Evolutionary conservation across 2,797 vertebrate species (phyloP).

Genomic region (Arnoldichthys spilopterus): DNA sequence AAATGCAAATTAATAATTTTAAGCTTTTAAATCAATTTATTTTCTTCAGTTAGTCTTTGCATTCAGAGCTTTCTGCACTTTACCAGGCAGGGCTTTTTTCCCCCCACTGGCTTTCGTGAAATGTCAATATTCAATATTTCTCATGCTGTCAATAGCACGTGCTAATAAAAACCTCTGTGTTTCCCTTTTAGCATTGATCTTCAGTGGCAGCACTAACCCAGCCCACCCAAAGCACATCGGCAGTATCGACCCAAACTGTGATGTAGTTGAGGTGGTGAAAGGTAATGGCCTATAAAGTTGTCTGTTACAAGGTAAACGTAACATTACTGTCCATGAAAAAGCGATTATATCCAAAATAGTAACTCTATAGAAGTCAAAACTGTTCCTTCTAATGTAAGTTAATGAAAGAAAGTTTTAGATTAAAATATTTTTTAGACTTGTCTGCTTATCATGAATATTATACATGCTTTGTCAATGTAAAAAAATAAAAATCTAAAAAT

Average conservation of each 20-base stretch:
- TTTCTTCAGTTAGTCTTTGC: background rate
- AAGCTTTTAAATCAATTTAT: background rate
- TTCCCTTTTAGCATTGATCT: slow-evolving; percentile 87
- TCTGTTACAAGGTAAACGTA: background rate
- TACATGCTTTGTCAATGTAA: too few species aligned
- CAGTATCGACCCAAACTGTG: slow-evolving; percentile 96
- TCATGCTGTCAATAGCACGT: background rate
- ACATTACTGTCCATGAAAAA: too few species aligned
- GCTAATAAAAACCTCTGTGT: slow-evolving; percentile 20
- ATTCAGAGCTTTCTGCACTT: slow-evolving; percentile 45
- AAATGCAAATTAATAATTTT: background rate
- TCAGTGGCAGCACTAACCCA: slow-evolving; percentile 86
- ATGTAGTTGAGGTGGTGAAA: slow-evolving; percentile 90
- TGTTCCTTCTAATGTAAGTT: too few species aligned
- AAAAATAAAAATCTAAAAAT: too few species aligned
- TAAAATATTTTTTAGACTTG: too few species aligned
- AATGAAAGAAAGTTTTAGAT: too few species aligned
- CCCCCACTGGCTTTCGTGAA: background rate
- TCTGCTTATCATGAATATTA: too few species aligned
- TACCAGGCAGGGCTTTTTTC: background rate
- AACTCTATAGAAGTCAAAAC: too few species aligned
- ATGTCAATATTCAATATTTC: slow-evolving; percentile 7
- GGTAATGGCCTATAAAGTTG: slow-evolving; percentile 74
- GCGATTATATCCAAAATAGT: too few species aligned
- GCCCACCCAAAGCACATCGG: slow-evolving; percentile 95